Evolutionary conservation across 2,888 invertebrate species (phyloP).

Genomic region (Anodontia alba): DNA sequence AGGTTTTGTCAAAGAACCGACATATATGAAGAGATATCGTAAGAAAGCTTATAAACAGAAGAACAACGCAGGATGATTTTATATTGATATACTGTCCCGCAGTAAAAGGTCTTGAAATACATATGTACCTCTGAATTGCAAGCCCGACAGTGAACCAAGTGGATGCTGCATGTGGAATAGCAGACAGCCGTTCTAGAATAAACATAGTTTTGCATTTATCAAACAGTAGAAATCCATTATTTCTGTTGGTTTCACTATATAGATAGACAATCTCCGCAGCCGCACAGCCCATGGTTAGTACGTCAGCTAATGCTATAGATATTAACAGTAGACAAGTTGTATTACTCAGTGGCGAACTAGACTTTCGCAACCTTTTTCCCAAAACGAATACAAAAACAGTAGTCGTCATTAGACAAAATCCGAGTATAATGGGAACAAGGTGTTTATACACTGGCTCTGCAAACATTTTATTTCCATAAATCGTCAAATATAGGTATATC

Average conservation of each 20-base stretch:
- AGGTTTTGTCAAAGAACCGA: neutral
- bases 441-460: neutral
- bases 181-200: neutral
- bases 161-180: too few species aligned
- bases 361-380: neutral
- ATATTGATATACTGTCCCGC: neutral
- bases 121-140: neutral
- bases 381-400: neutral
- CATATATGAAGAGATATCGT: neutral
- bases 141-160: neutral
- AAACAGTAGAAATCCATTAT: neutral
- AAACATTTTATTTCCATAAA: neutral
- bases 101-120: neutral
- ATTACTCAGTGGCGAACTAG: neutral
- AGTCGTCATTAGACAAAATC: neutral
- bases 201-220: neutral
- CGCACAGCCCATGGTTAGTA: neutral
- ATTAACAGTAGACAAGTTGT: neutral
- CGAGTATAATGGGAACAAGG: neutral
- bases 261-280: neutral
- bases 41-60: neutral
- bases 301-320: neutral
- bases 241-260: neutral
- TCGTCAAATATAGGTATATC: too few species aligned
- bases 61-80: neutral